phyloP scores from a whole-genome alignment of 2,113 vertebrate species.

The Cairina moschata region DNA sequence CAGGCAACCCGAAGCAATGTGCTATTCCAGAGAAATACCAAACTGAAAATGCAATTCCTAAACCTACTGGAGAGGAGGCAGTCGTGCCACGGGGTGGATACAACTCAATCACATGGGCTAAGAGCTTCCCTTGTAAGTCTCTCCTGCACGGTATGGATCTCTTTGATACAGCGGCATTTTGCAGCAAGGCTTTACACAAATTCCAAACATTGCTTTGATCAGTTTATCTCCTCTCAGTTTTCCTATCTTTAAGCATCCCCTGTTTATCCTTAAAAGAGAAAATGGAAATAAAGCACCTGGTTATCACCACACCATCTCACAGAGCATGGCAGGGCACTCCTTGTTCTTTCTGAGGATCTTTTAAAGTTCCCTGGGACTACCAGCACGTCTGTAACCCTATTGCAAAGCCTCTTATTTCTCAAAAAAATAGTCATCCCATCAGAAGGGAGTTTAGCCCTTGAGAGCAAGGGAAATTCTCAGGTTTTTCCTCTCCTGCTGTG shows the following conservation, averaged over 20 bases:
- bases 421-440: neutral
- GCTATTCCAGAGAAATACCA: neutral
- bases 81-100: neutral
- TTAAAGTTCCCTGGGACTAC: neutral
- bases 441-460: neutral
- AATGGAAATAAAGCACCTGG: neutral
- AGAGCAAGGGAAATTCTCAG: neutral
- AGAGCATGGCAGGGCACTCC: accelerated
- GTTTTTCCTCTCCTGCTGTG: neutral
- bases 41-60: neutral
- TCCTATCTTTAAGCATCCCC: neutral
- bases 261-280: neutral
- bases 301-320: neutral
- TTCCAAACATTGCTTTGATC: neutral
- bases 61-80: neutral
- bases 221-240: neutral
- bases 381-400: neutral
- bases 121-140: neutral
- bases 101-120: neutral
- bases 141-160: neutral
- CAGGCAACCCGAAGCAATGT: neutral
- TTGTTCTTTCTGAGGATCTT: neutral
- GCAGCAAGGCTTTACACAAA: neutral
- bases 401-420: neutral
- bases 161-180: neutral